Evolutionary conservation across 2,113 vertebrate genomes (phyloP).

Genomic region (Neopipo cinnamomea): DNA sequence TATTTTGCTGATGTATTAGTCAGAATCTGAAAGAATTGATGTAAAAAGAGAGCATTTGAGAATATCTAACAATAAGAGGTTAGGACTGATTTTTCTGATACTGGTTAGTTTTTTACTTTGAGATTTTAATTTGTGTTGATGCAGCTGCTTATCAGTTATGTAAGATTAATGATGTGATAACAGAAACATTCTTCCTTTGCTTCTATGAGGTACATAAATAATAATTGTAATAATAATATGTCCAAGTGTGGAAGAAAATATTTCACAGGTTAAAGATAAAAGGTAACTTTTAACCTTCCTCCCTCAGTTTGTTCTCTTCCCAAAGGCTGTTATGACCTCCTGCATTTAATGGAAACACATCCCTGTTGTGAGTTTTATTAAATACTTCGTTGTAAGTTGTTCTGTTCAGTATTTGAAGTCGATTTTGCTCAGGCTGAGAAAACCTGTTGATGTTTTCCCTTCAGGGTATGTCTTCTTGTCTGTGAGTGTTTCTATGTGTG

Average conservation of each 20-base stretch:
- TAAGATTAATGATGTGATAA: not conserved
- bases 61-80: not conserved
- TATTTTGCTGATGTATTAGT: not conserved
- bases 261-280: not conserved
- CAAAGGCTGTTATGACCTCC: not conserved
- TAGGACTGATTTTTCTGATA: not conserved
- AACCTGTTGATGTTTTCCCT: conserved; percentile 8
- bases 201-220: not conserved
- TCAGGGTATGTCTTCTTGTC: not conserved
- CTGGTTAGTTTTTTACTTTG: not conserved
- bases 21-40: not conserved
- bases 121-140: not conserved
- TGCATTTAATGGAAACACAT: not conserved
- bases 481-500: not conserved
- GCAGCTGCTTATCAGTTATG: not conserved
- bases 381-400: not conserved
- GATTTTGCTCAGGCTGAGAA: not conserved
- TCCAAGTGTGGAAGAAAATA: not conserved
- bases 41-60: not conserved
- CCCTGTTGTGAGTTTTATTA: not conserved
- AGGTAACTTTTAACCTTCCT: not conserved
- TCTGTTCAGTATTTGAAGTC: not conserved
- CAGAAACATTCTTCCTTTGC: not conserved
- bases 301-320: not conserved
- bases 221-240: not conserved